Conservation (phyloP, 2,113 vertebrate genomes). For the Lophochroa leadbeateri region DNA sequence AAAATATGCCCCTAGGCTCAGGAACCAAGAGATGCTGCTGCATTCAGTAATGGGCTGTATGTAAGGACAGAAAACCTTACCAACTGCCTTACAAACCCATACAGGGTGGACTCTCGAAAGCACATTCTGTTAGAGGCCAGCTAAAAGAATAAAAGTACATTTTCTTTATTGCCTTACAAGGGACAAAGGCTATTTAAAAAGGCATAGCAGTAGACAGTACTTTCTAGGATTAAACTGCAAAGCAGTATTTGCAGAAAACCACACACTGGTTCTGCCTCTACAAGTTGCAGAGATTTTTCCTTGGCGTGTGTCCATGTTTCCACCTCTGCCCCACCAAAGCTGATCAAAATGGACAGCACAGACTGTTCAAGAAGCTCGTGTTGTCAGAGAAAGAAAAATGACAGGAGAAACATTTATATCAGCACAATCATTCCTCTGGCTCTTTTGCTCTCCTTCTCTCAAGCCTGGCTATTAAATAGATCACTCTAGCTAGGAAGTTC, state of each 20-base stretch:
- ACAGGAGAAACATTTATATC: background rate
- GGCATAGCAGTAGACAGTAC: background rate
- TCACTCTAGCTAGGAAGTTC: background rate
- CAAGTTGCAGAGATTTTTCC: background rate
- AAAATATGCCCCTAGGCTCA: background rate
- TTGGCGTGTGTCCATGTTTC: background rate
- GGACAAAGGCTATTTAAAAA: background rate
- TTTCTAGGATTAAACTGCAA: background rate
- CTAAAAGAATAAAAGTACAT: background rate
- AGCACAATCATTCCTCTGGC: background rate
- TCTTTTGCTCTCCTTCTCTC: background rate
- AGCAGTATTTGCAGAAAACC: background rate
- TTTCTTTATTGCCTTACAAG: background rate
- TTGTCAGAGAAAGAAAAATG: conserved; percentile 22
- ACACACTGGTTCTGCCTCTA: background rate
- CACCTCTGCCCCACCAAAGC: background rate
- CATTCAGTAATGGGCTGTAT: background rate
- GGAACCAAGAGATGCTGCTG: background rate
- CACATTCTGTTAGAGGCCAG: background rate
- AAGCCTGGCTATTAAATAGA: background rate
- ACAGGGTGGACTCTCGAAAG: background rate
- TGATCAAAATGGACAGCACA: background rate
- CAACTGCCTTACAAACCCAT: background rate
- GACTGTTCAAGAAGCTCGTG: background rate
- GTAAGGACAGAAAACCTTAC: background rate